Percentiles rank a stretch among this genome's conserved stretches.
Evolutionary conservation across 2,888 invertebrate genomes (phyloP).

Genomic region (Ennomos erosarius): DNA sequence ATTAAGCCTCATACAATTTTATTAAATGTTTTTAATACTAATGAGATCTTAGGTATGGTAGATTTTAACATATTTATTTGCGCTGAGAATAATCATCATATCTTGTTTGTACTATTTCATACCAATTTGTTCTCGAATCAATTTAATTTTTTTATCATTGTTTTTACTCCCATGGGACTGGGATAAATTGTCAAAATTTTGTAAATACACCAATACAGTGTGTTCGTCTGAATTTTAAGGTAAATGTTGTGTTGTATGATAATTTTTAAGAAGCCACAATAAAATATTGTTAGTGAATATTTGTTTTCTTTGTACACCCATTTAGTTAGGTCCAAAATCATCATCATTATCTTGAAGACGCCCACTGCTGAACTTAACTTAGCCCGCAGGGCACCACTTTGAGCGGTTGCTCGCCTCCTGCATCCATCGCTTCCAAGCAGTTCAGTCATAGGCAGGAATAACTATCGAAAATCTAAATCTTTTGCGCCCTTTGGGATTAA

Average conservation of each 20-base stretch:
- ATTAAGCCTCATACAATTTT: conserved; percentile 16
- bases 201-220: conserved; percentile 39
- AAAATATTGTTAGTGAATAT: conserved; percentile 70
- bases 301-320: conserved; percentile 37
- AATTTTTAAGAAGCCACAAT: conserved; percentile 69
- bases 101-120: too few relatives aligned
- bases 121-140: conserved; percentile 17
- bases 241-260: conserved; percentile 67
- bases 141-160: conserved; percentile 45
- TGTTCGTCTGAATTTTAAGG: conserved; percentile 41
- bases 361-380: too few relatives aligned
- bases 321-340: too few relatives aligned
- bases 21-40: conserved; percentile 18
- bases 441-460: too few relatives aligned
- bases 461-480: too few relatives aligned
- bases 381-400: too few relatives aligned
- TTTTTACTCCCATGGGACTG: conserved; percentile 1
- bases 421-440: too few relatives aligned
- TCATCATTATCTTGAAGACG: too few relatives aligned
- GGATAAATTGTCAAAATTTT: conserved; percentile 34
- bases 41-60: conserved; percentile 41
- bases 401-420: too few relatives aligned
- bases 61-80: conserved; percentile 67
- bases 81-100: conserved; percentile 64
- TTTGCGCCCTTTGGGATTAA: too few relatives aligned